phyloP scores from a whole-genome alignment of 2,888 invertebrate genomes.

The Bellardia bayeri region DNA sequence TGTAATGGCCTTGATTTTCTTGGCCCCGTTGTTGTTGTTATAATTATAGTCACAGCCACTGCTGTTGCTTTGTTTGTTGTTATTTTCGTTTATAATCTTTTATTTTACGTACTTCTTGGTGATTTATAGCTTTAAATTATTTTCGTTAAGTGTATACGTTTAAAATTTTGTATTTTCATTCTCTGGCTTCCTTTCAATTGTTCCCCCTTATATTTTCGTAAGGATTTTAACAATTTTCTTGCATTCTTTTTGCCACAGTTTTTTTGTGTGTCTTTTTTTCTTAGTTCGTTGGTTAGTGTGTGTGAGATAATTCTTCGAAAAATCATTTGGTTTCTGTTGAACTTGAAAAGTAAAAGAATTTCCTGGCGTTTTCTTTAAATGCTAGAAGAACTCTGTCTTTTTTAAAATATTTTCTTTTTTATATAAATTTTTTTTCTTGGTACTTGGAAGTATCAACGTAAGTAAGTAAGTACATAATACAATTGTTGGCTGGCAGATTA shows the following conservation, averaged over 20 bases:
- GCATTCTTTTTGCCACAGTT: background rate
- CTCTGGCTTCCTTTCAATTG: background rate
- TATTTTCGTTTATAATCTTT: constrained; percentile 3
- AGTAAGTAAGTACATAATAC: background rate
- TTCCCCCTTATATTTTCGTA: background rate
- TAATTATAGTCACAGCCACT: background rate
- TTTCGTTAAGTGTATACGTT: constrained; percentile 14
- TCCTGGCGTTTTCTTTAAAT: background rate
- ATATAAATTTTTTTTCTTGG: background rate
- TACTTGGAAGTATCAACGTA: background rate
- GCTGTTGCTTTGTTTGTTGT: background rate
- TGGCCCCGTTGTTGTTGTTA: background rate
- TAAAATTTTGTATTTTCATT: background rate
- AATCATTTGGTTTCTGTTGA: constrained; percentile 29
- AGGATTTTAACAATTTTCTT: background rate
- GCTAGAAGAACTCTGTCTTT: background rate
- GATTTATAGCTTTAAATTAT: constrained; percentile 55
- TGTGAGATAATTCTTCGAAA: constrained; percentile 18
- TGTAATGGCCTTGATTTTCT: constrained; percentile 51
- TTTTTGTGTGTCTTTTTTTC: background rate
- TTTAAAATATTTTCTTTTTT: constrained; percentile 5
- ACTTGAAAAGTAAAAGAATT: constrained; percentile 17
- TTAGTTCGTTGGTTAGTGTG: background rate
- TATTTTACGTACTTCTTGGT: constrained; percentile 1
- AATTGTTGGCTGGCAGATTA: background rate